These are phyloP conservation scores for Bombus pyrosoma DNA, from an alignment of 1,140 invertebrate genomes.

Conservation along the genomic window DNA sequence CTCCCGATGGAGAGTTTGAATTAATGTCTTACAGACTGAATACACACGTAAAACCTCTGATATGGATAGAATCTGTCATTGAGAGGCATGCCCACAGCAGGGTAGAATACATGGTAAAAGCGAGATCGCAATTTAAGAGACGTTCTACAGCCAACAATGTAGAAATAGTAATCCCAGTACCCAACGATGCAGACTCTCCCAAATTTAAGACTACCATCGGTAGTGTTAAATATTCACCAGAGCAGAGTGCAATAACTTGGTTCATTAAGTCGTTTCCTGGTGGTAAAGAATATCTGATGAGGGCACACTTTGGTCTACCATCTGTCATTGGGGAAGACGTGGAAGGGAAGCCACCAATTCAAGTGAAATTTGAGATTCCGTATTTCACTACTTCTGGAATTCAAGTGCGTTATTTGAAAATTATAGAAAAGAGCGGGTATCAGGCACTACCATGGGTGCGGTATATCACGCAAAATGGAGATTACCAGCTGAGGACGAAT, in stretches of 20 bases:
- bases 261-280: slow-evolving; percentile 99
- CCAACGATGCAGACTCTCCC: slow-evolving; percentile 98
- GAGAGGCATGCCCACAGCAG: slow-evolving; percentile 99
- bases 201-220: slow-evolving; percentile 99
- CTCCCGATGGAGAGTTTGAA: slow-evolving; percentile 99
- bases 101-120: slow-evolving; percentile 99
- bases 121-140: slow-evolving; percentile 99
- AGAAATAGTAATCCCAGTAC: slow-evolving; percentile 99
- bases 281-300: slow-evolving; percentile 99
- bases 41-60: slow-evolving; percentile 98
- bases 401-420: slow-evolving; percentile 99
- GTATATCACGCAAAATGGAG: slow-evolving; percentile 99
- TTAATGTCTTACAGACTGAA: slow-evolving; percentile 99
- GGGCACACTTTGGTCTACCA: slow-evolving; percentile 98
- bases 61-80: slow-evolving; percentile 99
- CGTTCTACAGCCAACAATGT: slow-evolving; percentile 99
- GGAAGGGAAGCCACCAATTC: slow-evolving; percentile 98
- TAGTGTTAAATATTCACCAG: slow-evolving; percentile 98
- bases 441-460: slow-evolving; percentile 99
- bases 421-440: slow-evolving; percentile 99
- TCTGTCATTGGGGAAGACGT: slow-evolving; percentile 97
- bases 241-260: slow-evolving; percentile 99
- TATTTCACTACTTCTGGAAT: slow-evolving; percentile 99
- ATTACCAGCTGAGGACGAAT: slow-evolving; percentile 98
- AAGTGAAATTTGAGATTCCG: slow-evolving; percentile 99